A percentile compares a stretch with the other conserved stretches of the same genome.
phyloP scores from a whole-genome alignment of 2,797 vertebrate species.

The Rhinella marina region DNA sequence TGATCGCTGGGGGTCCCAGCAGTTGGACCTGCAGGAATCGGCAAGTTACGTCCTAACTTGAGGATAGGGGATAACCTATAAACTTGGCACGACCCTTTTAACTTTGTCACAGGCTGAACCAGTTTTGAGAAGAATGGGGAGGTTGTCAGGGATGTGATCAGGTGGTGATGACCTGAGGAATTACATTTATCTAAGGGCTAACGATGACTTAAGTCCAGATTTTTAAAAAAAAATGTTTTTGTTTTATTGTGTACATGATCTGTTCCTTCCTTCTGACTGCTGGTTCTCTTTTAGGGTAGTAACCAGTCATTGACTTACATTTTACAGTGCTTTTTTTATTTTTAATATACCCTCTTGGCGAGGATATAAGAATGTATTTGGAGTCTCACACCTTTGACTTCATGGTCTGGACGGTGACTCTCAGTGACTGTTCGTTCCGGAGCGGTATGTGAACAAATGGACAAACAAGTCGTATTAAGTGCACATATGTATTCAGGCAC shows the following conservation, averaged over 20 bases:
- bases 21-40: too few relatives aligned
- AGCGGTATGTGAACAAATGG: not conserved
- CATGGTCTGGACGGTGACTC: not conserved
- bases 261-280: not conserved
- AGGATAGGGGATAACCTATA: too few relatives aligned
- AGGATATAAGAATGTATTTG: not conserved
- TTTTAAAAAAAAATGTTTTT: too few relatives aligned
- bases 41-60: too few relatives aligned
- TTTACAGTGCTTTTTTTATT: not conserved
- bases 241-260: not conserved
- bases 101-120: too few relatives aligned
- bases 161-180: not conserved
- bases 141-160: not conserved
- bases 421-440: not conserved
- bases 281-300: not conserved
- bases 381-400: not conserved
- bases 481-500: conserved; percentile 29
- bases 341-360: not conserved
- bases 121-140: not conserved
- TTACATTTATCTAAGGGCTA: not conserved
- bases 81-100: too few relatives aligned
- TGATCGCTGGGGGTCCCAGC: too few relatives aligned
- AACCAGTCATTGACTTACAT: not conserved
- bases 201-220: too few relatives aligned
- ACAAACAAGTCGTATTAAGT: not conserved